Conservation (phyloP, 2,797 vertebrate genomes). For the Melanotaenia nigrans region DNA sequence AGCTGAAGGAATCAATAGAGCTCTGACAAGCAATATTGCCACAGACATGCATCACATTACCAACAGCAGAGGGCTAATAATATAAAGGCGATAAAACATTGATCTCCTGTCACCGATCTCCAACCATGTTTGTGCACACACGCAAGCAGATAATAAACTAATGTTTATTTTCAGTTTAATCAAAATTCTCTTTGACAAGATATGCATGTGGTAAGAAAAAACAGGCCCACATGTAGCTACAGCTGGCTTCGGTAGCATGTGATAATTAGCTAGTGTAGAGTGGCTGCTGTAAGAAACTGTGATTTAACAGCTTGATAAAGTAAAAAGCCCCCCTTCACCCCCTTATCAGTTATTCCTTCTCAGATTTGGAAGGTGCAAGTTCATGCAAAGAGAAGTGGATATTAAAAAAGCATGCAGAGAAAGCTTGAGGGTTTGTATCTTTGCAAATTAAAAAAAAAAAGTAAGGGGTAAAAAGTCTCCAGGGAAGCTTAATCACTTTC, state of each 20-base stretch:
- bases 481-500: slow-evolving; percentile 59
- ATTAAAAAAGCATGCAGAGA: slow-evolving; percentile 19
- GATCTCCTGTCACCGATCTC: slow-evolving; percentile 39
- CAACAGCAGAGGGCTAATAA: slow-evolving; percentile 37
- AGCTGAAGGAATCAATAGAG: slow-evolving; percentile 51
- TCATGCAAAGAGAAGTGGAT: slow-evolving; percentile 22
- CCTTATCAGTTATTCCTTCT: slow-evolving; percentile 32
- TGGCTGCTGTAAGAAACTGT: slow-evolving; percentile 24
- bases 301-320: slow-evolving; percentile 30
- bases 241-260: background rate
- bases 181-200: slow-evolving; percentile 4
- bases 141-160: background rate
- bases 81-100: slow-evolving; percentile 44
- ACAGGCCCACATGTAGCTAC: background rate
- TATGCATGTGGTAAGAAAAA: background rate
- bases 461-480: slow-evolving; percentile 21
- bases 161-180: slow-evolving; percentile 1
- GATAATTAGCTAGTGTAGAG: slow-evolving; percentile 32
- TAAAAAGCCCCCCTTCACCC: background rate
- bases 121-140: slow-evolving; percentile 19
- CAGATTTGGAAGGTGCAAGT: slow-evolving; percentile 7
- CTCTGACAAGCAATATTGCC: slow-evolving; percentile 50
- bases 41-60: slow-evolving; percentile 52
- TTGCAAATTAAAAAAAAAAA: slow-evolving; percentile 23
- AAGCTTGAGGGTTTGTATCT: slow-evolving; percentile 31